phyloP scores from a whole-genome alignment of 1,140 invertebrate species.

The Pollicipes pollicipes region DNA sequence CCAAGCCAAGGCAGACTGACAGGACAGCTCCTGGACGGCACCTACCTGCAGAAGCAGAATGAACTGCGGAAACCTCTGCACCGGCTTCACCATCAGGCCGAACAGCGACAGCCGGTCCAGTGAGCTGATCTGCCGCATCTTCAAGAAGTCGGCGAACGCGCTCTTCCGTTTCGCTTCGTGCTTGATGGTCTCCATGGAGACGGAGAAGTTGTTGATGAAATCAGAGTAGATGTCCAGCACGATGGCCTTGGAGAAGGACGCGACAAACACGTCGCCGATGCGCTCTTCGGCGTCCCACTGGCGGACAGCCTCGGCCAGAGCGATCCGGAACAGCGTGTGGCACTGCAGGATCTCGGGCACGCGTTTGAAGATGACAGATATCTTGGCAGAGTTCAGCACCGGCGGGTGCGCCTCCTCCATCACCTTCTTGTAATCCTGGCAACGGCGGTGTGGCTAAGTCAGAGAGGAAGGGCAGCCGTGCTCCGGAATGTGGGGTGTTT shows the following conservation, averaged over 20 bases:
- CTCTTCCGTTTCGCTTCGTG: slow-evolving; percentile 81
- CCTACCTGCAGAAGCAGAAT: slow-evolving; percentile 76
- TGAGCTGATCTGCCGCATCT: slow-evolving; percentile 79
- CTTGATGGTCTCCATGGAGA: slow-evolving; percentile 85
- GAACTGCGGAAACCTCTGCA: slow-evolving; percentile 93
- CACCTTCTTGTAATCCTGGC: slow-evolving; percentile 81
- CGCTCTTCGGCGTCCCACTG: slow-evolving; percentile 87
- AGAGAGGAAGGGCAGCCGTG: background rate
- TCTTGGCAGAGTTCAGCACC: slow-evolving; percentile 64
- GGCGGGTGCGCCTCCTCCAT: slow-evolving; percentile 69
- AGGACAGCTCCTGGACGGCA: background rate
- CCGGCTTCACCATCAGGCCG: slow-evolving; percentile 90
- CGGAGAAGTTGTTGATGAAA: slow-evolving; percentile 93
- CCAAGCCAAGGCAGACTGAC: background rate
- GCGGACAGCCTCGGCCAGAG: slow-evolving; percentile 64
- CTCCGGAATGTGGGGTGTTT: no score
- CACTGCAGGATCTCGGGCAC: slow-evolving; percentile 84
- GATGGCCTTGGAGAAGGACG: slow-evolving; percentile 79
- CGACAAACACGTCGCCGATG: slow-evolving; percentile 85
- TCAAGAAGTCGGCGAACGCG: slow-evolving; percentile 78
- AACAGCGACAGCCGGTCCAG: slow-evolving; percentile 83
- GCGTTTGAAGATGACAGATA: slow-evolving; percentile 66
- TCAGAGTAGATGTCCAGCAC: slow-evolving; percentile 86
- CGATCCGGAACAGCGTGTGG: slow-evolving; percentile 83
- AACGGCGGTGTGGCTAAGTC: slow-evolving; percentile 5